Evolutionary conservation across 2,888 invertebrate genomes (phyloP), one percentile per base, ranked within the genome.

Genomic region (Diarsia mendica): DNA sequence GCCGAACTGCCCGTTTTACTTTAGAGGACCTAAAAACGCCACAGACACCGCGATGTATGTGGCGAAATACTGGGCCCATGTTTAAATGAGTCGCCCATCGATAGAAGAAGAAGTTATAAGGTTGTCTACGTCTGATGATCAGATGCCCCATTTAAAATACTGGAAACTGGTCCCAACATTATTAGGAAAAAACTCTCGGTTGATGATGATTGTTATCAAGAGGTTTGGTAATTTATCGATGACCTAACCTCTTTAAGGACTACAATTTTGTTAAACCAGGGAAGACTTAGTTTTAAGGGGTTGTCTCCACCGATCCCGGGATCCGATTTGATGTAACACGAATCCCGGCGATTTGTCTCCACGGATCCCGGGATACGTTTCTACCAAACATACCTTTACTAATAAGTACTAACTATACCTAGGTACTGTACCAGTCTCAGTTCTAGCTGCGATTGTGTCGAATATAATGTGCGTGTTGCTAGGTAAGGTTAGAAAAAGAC

Each of bases 401-500:
- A n/a, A n/a, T n/a, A 53, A 3, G 53, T n/a, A 55, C 53, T 23
- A 6, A n/a, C n/a, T 60, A 23, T 49, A 51, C 46, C 23, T 46
- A 23, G 46, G 46, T 55, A 33, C 18, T 44, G 15, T 61, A 20
- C 11, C 39, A 61, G 63, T 72, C 66, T 69, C 28, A 44, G 18
- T 9, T 6, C 39, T 39, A 64, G 18, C 15, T 58, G 15, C 68
- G 33, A 58, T 82, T 68, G 55, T 69, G 13, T 55, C 10, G 39
- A 84, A 46, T 67, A 80, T 70, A 81, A 82, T 74, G 84, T 81
- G 55, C 69, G 66, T 69, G 20, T 23, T 5, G 51, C 44, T 58
- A 13, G 49, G 49, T 65, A 68, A 80, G 68, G 63, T 58, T 28
- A 20, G 11, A 2, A 48, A 66, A 64, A 67, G 28, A 72, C 72